Evolutionary conservation across 2,797 vertebrate genomes (phyloP), one percentile per base, ranked within the genome.

Genomic region (Threskiornis aethiopicus): DNA sequence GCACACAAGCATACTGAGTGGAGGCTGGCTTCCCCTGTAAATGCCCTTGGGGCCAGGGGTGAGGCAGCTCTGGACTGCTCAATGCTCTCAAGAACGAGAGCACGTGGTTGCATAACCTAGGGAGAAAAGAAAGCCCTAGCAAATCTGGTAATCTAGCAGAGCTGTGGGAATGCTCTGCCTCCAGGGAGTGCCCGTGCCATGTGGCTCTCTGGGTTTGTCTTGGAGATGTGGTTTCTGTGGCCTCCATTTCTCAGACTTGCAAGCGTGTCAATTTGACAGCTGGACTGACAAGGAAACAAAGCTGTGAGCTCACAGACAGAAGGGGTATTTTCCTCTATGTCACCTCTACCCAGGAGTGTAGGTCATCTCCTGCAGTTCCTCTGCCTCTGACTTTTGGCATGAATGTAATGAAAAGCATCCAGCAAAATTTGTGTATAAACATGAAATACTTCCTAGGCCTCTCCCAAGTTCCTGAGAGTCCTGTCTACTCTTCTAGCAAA

Each of bases 1-100:
- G 19, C 55, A n/a, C 37, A 22, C 6, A 37, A 28, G 16, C 8
- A 19, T 5, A 3, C 1, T 16, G 28, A 59, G 17, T 18, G 3
- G 10, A 58, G 9, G 12, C 26, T 16, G 13, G 19, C 11, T 26
- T 71, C 39, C 42, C 51, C 39, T 17, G n/a, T 16, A 22, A n/a
- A 18, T 2, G 14, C 7, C 44, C 29, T 61, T 1, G 1, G 20
- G 24, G 11, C 18, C 16, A 47, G 26, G 15, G 14, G 1, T 22
- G 70, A 62, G 29, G 49, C 75, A 93, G 47, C n/a, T 16, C 21
- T 9, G 16, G 33, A 17, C 28, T 37, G 22, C 35, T 73, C 0
- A 2, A 10, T 33, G 47, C 22, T 82, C 18, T 71, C 35, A 42
- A 47, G 71, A 55, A 31, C 0, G 4, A 79, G 29, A 82, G 16